Conservation (phyloP, 2,888 invertebrate species). For the Luperina nickerlii region DNA sequence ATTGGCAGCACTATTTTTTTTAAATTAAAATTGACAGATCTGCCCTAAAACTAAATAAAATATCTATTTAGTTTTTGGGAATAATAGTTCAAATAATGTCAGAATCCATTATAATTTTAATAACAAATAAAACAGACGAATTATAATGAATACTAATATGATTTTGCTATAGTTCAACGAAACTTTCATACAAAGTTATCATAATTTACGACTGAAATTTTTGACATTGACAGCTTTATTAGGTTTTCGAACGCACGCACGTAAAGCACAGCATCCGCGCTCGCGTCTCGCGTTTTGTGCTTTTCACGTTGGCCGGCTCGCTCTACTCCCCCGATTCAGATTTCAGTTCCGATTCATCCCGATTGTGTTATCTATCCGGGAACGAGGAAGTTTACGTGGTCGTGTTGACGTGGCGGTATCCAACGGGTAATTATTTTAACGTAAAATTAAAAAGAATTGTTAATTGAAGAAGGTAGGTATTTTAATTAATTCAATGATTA, state of each 20-base stretch:
- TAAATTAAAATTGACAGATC: neutral
- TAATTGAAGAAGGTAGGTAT: neutral
- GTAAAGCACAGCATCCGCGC: slow-evolving; percentile 12
- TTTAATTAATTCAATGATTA: slow-evolving; percentile 19
- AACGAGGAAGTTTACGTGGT: slow-evolving; percentile 82
- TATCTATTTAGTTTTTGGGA: rapidly evolving
- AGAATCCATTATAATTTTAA: neutral
- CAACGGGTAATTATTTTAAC: slow-evolving; percentile 45
- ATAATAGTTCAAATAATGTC: neutral
- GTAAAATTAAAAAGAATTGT: neutral
- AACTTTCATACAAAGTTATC: neutral
- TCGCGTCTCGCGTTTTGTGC: slow-evolving; percentile 12
- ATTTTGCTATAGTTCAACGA: neutral
- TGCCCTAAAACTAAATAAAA: slow-evolving; percentile 18
- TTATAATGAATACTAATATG: rapidly evolving
- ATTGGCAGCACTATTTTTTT: neutral
- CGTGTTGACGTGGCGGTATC: slow-evolving; percentile 83
- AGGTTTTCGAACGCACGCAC: slow-evolving; percentile 42
- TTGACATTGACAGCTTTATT: neutral
- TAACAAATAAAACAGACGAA: too few relatives aligned
- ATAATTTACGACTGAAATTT: neutral
- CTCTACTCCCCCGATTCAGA: slow-evolving; percentile 23
- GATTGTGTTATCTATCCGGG: slow-evolving; percentile 76
- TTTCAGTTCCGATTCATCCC: slow-evolving; percentile 58
- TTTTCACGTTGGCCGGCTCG: slow-evolving; percentile 18